Evolutionary conservation across 2,113 vertebrate genomes (phyloP).

Genomic region (Vulpes ferrilata): DNA sequence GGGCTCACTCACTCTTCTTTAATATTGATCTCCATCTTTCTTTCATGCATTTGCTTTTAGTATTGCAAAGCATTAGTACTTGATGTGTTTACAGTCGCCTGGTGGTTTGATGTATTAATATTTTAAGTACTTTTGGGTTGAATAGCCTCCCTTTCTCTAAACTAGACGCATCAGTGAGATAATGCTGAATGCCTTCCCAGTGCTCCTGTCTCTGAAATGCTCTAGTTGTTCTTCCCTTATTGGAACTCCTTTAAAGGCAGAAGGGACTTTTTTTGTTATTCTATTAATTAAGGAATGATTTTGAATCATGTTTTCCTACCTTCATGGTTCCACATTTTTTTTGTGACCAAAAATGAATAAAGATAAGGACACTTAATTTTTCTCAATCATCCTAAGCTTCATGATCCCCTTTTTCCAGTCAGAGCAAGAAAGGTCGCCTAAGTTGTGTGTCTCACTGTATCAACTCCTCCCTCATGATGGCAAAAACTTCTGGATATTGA

Average conservation of each 20-base stretch:
- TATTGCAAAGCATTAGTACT: neutral
- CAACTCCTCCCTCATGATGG: neutral
- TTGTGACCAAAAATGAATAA: slow-evolving; percentile 5
- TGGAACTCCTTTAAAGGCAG: neutral
- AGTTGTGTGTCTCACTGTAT: neutral
- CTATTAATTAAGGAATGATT: neutral
- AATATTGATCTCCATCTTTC: neutral
- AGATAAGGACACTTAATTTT: neutral
- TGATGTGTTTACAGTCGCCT: neutral
- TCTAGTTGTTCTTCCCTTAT: neutral
- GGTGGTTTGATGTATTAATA: neutral
- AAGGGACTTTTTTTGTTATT: neutral
- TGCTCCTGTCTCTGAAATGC: neutral
- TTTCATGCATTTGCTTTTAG: neutral
- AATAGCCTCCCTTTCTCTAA: neutral
- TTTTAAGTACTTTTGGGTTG: neutral
- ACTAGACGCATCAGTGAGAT: neutral
- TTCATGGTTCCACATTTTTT: neutral
- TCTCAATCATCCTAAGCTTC: neutral
- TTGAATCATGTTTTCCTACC: neutral
- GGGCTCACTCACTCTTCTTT: neutral
- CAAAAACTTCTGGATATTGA: neutral
- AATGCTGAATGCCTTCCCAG: neutral
- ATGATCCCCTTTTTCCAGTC: neutral
- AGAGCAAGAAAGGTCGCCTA: neutral